A percentile compares a stretch with the other conserved stretches of the same genome.
Conservation (phyloP, 2,113 vertebrate genomes). For the Zosterops pallidus region DNA sequence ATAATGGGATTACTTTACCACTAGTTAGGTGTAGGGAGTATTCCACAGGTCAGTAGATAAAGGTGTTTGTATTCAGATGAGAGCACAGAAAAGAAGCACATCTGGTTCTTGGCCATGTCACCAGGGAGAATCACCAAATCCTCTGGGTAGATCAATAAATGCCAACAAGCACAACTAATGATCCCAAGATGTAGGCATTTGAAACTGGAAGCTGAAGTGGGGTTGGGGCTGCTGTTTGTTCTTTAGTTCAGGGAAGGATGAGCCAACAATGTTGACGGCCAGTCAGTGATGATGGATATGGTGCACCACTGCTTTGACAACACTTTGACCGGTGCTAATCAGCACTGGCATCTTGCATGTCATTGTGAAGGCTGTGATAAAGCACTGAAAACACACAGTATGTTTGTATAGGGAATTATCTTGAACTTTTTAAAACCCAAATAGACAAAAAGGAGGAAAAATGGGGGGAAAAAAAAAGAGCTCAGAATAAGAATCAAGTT, state of each 20-base stretch:
- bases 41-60: background rate
- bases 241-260: background rate
- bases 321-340: background rate
- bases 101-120: background rate
- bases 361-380: background rate
- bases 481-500: background rate
- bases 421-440: background rate
- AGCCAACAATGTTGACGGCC: background rate
- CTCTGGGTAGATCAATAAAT: background rate
- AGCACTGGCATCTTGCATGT: rapidly evolving
- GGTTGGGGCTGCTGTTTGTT: background rate
- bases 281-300: background rate
- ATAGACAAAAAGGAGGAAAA: background rate
- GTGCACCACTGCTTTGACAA: background rate
- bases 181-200: background rate
- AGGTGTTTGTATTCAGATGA: background rate
- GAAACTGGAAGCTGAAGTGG: background rate
- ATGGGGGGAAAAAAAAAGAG: background rate
- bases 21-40: background rate
- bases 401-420: background rate
- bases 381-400: background rate
- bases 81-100: background rate
- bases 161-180: background rate
- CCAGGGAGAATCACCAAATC: background rate
- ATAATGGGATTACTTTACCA: background rate